A percentile compares a stretch with the other conserved stretches of the same genome.
phyloP scores from a whole-genome alignment of 2,797 vertebrate genomes.

The Dendrocincla fuliginosa region DNA sequence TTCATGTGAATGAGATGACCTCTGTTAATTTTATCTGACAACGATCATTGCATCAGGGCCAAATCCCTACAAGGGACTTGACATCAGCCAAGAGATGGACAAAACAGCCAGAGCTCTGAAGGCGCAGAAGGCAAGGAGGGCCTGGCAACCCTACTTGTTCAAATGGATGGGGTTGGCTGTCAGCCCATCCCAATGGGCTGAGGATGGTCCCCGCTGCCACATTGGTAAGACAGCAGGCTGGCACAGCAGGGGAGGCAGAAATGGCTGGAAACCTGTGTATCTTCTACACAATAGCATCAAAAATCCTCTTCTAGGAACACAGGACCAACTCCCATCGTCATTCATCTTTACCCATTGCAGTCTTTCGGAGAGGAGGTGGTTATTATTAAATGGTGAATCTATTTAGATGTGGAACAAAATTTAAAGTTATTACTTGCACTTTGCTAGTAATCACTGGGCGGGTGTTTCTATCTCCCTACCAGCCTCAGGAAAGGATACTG shows the following conservation, averaged over 20 bases:
- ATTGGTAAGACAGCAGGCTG: background rate
- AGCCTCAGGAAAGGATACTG: background rate
- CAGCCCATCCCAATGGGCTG: rapidly evolving
- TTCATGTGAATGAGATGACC: background rate
- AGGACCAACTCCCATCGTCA: background rate
- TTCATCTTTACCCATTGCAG: background rate
- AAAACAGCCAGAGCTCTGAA: background rate
- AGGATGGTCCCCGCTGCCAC: background rate
- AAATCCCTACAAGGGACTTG: background rate
- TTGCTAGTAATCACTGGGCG: background rate
- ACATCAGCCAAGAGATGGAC: background rate
- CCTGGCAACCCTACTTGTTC: background rate
- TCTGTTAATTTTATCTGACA: constrained; percentile 32
- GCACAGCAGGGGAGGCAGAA: background rate
- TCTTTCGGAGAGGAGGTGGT: background rate
- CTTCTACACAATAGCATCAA: background rate
- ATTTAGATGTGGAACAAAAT: background rate
- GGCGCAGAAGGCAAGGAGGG: background rate
- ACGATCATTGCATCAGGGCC: background rate
- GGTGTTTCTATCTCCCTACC: background rate
- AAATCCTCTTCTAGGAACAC: background rate
- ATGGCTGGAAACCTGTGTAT: background rate
- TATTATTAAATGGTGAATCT: background rate
- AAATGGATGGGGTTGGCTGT: background rate
- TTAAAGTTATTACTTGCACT: background rate